A percentile compares a stretch with the other conserved stretches of the same genome.
These are phyloP conservation scores for Ylistrum balloti DNA, from an alignment of 1,140 invertebrate species.

Conservation along the genomic window DNA sequence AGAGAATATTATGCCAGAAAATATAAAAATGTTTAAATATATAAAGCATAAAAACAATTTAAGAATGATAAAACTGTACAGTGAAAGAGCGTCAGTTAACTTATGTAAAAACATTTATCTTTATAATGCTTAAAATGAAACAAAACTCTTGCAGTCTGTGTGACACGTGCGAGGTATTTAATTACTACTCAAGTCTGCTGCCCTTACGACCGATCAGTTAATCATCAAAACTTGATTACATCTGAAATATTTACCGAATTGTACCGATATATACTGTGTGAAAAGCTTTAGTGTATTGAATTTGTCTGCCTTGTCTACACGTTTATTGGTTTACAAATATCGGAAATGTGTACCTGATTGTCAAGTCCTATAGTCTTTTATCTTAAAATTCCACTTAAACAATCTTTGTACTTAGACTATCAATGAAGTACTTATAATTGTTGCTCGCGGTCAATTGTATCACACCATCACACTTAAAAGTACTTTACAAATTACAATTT, in stretches of 20 bases:
- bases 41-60: no score
- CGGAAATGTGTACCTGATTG: constrained; percentile 37
- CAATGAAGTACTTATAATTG: neutral
- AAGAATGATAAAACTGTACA: no score
- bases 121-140: neutral
- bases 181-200: no score
- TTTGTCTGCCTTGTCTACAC: neutral
- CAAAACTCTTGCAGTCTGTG: neutral
- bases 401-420: neutral
- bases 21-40: neutral
- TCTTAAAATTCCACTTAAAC: constrained; percentile 35
- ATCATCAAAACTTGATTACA: no score
- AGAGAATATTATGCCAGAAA: neutral
- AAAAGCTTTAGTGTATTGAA: neutral
- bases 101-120: no score
- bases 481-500: constrained; percentile 30
- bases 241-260: no score
- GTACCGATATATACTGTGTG: no score
- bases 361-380: neutral
- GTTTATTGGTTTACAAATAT: neutral
- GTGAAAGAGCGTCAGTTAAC: no score
- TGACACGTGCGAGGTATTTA: no score
- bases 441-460: constrained; percentile 22
- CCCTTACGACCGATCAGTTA: no score
- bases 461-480: neutral